Conservation (phyloP, 2,113 vertebrate genomes). For the Oriolus oriolus region DNA sequence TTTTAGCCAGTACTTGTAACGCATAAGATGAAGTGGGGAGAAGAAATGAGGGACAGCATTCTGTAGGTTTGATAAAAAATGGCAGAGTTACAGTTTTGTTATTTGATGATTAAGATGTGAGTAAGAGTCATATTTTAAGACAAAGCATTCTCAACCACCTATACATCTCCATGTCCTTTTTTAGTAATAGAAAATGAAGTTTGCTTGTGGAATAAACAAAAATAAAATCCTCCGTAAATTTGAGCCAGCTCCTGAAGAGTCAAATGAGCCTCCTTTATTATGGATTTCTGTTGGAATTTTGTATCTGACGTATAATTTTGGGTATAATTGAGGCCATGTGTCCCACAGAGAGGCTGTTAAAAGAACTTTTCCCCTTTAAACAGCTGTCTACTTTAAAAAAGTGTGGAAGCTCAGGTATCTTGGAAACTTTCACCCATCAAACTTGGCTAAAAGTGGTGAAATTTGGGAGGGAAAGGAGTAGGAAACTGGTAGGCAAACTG, state of each 20-base stretch:
- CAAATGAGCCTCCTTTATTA: neutral
- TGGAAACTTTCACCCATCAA: neutral
- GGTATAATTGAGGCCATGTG: neutral
- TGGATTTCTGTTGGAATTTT: rapidly evolving
- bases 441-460: neutral
- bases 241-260: neutral
- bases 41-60: neutral
- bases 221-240: neutral
- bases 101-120: neutral
- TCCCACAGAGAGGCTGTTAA: neutral
- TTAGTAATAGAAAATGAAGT: neutral
- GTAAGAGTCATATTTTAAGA: neutral
- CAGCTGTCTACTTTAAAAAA: neutral
- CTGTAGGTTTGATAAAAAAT: neutral
- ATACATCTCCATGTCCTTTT: neutral
- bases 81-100: neutral
- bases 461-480: neutral
- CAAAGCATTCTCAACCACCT: neutral
- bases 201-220: neutral
- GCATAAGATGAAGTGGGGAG: neutral
- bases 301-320: neutral
- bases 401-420: neutral
- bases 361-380: neutral
- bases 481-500: neutral
- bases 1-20: neutral